Evolutionary conservation across 1,140 invertebrate species (phyloP).

Genomic region (Pygmarrhopalites habei): DNA sequence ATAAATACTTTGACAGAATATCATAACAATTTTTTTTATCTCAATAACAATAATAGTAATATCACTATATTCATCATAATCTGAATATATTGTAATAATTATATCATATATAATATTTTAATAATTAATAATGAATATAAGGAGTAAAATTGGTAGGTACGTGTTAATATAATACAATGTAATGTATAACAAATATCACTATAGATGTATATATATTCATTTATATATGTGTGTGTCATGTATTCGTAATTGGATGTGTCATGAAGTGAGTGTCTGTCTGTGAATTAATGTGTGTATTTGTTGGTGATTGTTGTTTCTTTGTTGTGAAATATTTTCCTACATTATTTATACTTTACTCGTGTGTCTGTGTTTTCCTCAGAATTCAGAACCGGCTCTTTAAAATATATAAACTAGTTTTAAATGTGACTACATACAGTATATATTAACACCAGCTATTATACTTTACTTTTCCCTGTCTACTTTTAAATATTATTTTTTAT

Average conservation of each 20-base stretch:
- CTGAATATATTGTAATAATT: constrained; percentile 9
- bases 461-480: too few relatives aligned
- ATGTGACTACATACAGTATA: too few relatives aligned
- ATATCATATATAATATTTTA: not conserved
- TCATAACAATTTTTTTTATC: constrained; percentile 23
- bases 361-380: too few relatives aligned
- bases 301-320: too few relatives aligned
- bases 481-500: too few relatives aligned
- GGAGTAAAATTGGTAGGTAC: not conserved
- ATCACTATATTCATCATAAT: constrained; percentile 30
- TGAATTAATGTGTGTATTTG: too few relatives aligned
- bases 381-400: too few relatives aligned
- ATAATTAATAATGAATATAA: constrained; percentile 10
- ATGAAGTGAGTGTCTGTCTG: too few relatives aligned
- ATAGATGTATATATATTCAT: not conserved
- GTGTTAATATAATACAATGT: not conserved
- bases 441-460: too few relatives aligned
- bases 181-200: not conserved
- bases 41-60: constrained; percentile 31
- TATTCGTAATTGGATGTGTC: not conserved
- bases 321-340: too few relatives aligned
- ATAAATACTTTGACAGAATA: constrained; percentile 32
- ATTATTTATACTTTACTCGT: too few relatives aligned
- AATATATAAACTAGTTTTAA: too few relatives aligned
- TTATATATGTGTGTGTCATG: not conserved